Conservation (phyloP, 1,140 invertebrate genomes). For the Panagrolaimus sp. region DNA sequence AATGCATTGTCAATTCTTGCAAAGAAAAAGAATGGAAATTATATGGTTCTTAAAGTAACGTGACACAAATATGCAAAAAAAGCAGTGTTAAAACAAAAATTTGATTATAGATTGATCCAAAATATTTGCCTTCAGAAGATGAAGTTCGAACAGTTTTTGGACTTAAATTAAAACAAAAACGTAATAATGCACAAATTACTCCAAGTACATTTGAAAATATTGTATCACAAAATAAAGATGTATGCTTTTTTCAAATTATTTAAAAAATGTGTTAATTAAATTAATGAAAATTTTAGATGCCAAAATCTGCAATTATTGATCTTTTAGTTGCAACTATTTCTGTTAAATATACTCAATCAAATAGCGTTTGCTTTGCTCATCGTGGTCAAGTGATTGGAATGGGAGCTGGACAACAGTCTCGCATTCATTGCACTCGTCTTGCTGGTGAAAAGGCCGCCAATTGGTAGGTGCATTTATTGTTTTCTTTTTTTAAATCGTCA, state of each 20-base stretch:
- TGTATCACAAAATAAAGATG: slow-evolving; percentile 70
- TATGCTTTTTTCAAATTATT: slow-evolving; percentile 38
- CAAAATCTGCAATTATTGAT: slow-evolving; percentile 75
- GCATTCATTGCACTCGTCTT: slow-evolving; percentile 92
- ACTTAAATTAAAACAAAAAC: slow-evolving; percentile 79
- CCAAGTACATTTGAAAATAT: slow-evolving; percentile 75
- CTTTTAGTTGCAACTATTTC: slow-evolving; percentile 90
- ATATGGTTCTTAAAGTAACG: slow-evolving; percentile 76
- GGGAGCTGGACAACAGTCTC: slow-evolving; percentile 91
- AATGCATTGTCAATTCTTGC: slow-evolving; percentile 80
- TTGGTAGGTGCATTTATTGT: slow-evolving; percentile 66
- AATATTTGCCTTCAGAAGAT: slow-evolving; percentile 72
- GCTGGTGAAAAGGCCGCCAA: slow-evolving; percentile 95
- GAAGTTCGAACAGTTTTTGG: slow-evolving; percentile 86
- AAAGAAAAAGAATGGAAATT: slow-evolving; percentile 89
- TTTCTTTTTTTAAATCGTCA: neutral
- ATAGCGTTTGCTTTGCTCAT: slow-evolving; percentile 85
- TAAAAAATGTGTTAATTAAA: slow-evolving; percentile 27
- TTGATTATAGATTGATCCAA: slow-evolving; percentile 73
- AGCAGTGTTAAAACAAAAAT: neutral
- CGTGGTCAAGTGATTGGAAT: slow-evolving; percentile 86
- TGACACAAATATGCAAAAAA: neutral
- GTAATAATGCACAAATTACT: slow-evolving; percentile 82
- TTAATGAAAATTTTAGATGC: slow-evolving; percentile 62
- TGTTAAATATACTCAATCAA: slow-evolving; percentile 95